Evolutionary conservation across 2,797 vertebrate genomes (phyloP).

Genomic region (Schizothorax lantsangensis): DNA sequence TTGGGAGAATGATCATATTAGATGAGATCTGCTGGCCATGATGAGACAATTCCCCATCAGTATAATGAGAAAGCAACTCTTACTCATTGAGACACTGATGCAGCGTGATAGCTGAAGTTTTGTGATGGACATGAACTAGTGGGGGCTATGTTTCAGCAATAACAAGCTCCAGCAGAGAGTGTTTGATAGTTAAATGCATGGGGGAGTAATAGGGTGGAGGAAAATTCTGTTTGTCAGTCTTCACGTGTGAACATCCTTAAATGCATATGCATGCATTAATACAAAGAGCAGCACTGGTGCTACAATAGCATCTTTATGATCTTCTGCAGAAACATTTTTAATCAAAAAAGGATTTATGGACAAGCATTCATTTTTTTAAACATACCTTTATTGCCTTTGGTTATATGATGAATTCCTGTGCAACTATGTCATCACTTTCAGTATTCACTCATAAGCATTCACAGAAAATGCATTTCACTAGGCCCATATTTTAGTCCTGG

Average conservation of each 20-base stretch:
- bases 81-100: not conserved
- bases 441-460: constrained; percentile 3
- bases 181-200: not conserved
- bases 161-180: not conserved
- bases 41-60: constrained; percentile 10
- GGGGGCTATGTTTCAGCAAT: not conserved
- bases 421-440: not conserved
- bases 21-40: constrained; percentile 25
- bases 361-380: not conserved
- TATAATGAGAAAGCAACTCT: constrained; percentile 26
- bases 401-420: not conserved
- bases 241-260: not conserved
- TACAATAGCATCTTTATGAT: not conserved
- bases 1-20: constrained; percentile 9
- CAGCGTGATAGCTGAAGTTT: not conserved
- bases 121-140: constrained; percentile 10
- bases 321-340: not conserved
- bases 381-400: not conserved
- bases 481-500: not conserved
- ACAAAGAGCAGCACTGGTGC: not conserved
- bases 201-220: not conserved
- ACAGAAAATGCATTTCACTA: not conserved
- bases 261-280: not conserved
- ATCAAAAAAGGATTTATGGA: not conserved
- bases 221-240: not conserved